phyloP scores from a whole-genome alignment of 2,797 vertebrate genomes.

The Perodicticus potto region DNA sequence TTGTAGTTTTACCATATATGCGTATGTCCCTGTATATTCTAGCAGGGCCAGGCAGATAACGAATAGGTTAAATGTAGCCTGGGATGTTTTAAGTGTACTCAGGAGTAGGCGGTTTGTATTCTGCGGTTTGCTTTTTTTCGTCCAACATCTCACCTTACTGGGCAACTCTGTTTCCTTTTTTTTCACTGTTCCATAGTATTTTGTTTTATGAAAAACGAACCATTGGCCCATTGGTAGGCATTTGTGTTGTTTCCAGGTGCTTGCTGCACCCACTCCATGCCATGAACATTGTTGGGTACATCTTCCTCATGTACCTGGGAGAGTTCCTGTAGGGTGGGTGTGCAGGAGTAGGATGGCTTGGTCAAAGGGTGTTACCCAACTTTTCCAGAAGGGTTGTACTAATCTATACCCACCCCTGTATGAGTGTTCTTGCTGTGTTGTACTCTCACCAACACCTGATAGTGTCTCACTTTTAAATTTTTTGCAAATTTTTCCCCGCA shows the following conservation, averaged over 20 bases:
- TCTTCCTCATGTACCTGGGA: not conserved
- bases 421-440: not conserved
- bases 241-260: not conserved
- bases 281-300: not conserved
- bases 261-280: too few relatives aligned
- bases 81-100: not conserved
- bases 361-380: not conserved
- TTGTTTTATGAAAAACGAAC: not conserved
- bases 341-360: not conserved
- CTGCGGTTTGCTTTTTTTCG: not conserved
- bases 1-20: not conserved
- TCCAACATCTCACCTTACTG: not conserved
- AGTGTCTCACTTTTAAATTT: not conserved
- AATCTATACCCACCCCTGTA: rapidly evolving
- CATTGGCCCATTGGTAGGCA: not conserved
- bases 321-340: not conserved
- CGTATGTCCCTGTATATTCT: not conserved
- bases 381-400: not conserved
- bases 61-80: not conserved
- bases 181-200: not conserved
- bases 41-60: not conserved
- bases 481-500: not conserved
- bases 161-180: not conserved
- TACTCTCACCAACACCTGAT: not conserved
- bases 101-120: not conserved